Conservation (phyloP, 2,797 vertebrate species). For the Parotocinclus haroldoi region DNA sequence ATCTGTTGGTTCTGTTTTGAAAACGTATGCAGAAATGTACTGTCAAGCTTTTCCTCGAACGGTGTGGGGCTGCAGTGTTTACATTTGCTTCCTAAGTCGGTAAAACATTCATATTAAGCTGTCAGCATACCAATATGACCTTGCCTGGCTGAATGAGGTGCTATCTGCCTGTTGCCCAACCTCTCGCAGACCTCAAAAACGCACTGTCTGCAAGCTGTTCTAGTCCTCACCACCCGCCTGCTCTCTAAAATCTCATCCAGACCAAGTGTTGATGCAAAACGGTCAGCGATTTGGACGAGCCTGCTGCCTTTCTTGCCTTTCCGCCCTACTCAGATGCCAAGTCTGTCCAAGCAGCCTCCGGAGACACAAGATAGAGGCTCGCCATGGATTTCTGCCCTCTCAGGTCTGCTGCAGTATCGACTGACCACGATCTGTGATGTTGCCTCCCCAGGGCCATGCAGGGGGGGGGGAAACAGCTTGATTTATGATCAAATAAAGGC, state of each 20-base stretch:
- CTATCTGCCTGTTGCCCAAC: background rate
- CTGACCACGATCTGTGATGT: conserved; percentile 47
- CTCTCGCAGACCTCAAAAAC: background rate
- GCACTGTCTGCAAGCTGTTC: conserved; percentile 29
- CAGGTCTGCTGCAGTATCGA: conserved; percentile 31
- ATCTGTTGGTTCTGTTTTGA: too few species aligned
- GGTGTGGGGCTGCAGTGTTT: background rate
- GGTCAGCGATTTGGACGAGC: conserved; percentile 22
- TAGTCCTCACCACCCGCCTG: conserved; percentile 9
- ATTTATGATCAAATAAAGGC: conserved; percentile 63
- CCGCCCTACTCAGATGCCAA: background rate
- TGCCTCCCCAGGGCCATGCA: conserved; percentile 40
- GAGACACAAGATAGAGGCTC: conserved; percentile 18
- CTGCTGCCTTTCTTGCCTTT: conserved; percentile 7
- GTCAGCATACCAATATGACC: conserved; percentile 7
- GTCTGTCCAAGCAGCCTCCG: conserved; percentile 23
- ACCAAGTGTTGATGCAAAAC: conserved; percentile 6
- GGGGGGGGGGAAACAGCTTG: conserved; percentile 41
- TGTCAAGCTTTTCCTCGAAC: too few species aligned
- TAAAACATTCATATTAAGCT: conserved; percentile 27
- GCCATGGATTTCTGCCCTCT: conserved; percentile 17
- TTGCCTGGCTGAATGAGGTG: conserved; percentile 1
- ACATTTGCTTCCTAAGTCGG: conserved; percentile 10
- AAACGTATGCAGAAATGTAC: too few species aligned
- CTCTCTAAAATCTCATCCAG: conserved; percentile 17